Evolutionary conservation across 2,888 invertebrate genomes (phyloP).

Genomic region (Camponotus fellah): DNA sequence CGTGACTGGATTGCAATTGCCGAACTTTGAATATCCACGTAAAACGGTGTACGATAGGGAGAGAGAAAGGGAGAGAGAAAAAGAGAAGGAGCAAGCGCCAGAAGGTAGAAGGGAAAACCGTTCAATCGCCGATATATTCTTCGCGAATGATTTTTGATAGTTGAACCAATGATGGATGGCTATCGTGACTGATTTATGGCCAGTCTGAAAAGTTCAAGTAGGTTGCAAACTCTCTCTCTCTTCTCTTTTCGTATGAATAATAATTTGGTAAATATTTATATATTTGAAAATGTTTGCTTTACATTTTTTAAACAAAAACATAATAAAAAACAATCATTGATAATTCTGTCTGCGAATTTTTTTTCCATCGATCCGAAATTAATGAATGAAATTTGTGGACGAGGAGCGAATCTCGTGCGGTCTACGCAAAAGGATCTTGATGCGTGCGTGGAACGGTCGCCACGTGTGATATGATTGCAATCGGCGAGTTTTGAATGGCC

Average conservation of each 20-base stretch:
- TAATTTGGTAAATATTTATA: constrained; percentile 6
- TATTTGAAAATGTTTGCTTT: not conserved
- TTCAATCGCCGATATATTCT: constrained; percentile 40
- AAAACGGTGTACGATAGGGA: constrained; percentile 8
- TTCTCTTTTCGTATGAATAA: constrained; percentile 1
- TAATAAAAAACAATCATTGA: not conserved
- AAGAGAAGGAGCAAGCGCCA: not conserved
- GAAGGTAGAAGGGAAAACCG: constrained; percentile 13
- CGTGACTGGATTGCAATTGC: constrained; percentile 75
- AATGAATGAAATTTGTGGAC: constrained; percentile 27
- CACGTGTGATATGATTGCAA: constrained; percentile 71
- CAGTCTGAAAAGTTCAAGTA: not conserved
- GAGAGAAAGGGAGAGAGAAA: not conserved
- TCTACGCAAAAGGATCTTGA: constrained; percentile 40
- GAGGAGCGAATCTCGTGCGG: constrained; percentile 25
- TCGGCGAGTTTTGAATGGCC: constrained; percentile 65
- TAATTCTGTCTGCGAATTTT: not conserved
- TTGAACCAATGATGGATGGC: constrained; percentile 34
- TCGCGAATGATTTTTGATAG: constrained; percentile 44
- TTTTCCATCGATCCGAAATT: constrained; percentile 24
- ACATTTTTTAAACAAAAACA: not conserved
- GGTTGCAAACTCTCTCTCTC: not conserved
- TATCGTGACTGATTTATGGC: constrained; percentile 29
- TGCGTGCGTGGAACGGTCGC: constrained; percentile 52
- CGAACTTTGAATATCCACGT: constrained; percentile 74